phyloP scores from a whole-genome alignment of 2,888 invertebrate species.

The Carpatolechia fugitivella region DNA sequence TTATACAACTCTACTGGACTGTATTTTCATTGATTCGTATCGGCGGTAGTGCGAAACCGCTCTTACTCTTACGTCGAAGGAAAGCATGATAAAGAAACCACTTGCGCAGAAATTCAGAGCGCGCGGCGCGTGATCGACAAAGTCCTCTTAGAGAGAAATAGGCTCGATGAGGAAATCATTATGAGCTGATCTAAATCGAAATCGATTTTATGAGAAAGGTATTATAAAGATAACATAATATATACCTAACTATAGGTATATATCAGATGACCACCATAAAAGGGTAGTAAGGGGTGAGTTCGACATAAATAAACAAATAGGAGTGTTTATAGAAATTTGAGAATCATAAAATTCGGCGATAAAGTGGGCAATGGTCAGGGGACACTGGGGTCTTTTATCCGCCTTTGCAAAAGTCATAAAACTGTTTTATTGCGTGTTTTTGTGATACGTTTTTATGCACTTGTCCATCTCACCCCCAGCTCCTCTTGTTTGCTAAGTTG shows the following conservation, averaged over 20 bases:
- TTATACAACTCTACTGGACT: too few relatives aligned
- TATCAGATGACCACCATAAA: background rate
- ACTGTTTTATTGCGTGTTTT: slow-evolving; percentile 60
- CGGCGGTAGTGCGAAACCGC: too few relatives aligned
- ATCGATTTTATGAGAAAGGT: too few relatives aligned
- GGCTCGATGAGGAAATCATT: too few relatives aligned
- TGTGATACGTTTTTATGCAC: slow-evolving; percentile 46
- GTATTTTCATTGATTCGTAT: too few relatives aligned
- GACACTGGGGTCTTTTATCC: slow-evolving; percentile 59
- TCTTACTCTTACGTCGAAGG: too few relatives aligned
- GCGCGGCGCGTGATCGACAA: too few relatives aligned
- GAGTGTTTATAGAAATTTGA: slow-evolving; percentile 71
- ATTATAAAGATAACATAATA: too few relatives aligned
- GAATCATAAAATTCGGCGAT: slow-evolving; percentile 67
- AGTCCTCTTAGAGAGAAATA: too few relatives aligned
- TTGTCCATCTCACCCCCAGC: slow-evolving; percentile 26
- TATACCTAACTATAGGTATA: background rate
- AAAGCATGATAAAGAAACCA: too few relatives aligned
- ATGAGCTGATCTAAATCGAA: too few relatives aligned
- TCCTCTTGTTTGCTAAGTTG: slow-evolving; percentile 63
- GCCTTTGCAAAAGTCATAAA: slow-evolving; percentile 60
- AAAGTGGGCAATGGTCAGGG: slow-evolving; percentile 52
- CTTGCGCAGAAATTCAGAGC: too few relatives aligned
- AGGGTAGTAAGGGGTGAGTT: background rate
- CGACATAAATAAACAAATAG: slow-evolving; percentile 31